These are phyloP conservation scores for Cyclura pinguis DNA, from an alignment of 2,797 vertebrate species.

Conservation along the genomic window DNA sequence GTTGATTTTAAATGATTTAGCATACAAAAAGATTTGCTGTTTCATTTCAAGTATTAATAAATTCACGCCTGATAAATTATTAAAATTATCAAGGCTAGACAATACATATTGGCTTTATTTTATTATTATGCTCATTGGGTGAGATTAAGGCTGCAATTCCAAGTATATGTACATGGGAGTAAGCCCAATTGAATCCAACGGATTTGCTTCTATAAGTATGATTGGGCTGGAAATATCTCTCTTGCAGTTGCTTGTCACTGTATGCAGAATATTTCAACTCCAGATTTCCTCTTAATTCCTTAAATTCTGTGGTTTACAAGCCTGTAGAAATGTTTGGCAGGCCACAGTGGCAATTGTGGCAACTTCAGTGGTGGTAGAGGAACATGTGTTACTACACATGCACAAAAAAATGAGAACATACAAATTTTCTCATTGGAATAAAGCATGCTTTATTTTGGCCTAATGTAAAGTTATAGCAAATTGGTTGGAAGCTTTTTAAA, in stretches of 20 bases:
- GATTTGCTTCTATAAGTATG: neutral
- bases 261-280: slow-evolving; percentile 20
- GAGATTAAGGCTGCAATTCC: slow-evolving; percentile 26
- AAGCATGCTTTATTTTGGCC: slow-evolving; percentile 81
- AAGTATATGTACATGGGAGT: neutral
- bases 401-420: slow-evolving; percentile 55
- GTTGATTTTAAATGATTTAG: slow-evolving; percentile 43
- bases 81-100: neutral
- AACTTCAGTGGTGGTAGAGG: neutral
- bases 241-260: slow-evolving; percentile 23
- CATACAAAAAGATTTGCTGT: slow-evolving; percentile 16
- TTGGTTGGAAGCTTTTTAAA: slow-evolving; percentile 82
- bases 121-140: slow-evolving; percentile 18
- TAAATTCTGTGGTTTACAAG: slow-evolving; percentile 59
- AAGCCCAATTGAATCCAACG: neutral
- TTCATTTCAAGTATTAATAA: slow-evolving; percentile 36
- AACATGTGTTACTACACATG: neutral
- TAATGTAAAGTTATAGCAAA: slow-evolving; percentile 85
- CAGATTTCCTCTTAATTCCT: slow-evolving; percentile 29
- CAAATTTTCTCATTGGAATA: slow-evolving; percentile 72
- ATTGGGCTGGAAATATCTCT: neutral
- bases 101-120: neutral
- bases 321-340: slow-evolving; percentile 66
- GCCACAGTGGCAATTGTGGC: slow-evolving; percentile 5
- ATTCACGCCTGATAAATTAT: neutral